phyloP scores from a whole-genome alignment of 1,140 invertebrate genomes.

The Camponotus vicinus region DNA sequence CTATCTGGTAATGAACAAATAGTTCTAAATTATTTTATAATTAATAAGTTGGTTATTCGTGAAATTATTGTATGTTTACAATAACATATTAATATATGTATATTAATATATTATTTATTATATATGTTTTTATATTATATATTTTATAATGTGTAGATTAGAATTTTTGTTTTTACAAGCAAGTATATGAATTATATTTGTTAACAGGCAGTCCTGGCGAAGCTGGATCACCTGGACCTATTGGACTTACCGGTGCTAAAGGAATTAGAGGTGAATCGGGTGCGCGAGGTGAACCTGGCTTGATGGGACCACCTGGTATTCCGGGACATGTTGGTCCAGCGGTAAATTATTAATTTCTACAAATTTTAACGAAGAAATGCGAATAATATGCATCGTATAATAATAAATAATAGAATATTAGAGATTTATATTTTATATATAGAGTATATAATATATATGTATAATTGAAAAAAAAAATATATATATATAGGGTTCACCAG shows the following conservation, averaged over 20 bases:
- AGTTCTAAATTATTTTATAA: not conserved
- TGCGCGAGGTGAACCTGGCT: conserved; percentile 90
- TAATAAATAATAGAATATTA: not conserved
- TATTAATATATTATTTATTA: conserved; percentile 10
- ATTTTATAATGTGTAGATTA: not conserved
- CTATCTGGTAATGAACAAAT: conserved; percentile 84
- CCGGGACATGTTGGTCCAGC: conserved; percentile 70
- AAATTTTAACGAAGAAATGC: not conserved
- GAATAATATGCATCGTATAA: not conserved
- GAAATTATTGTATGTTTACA: not conserved
- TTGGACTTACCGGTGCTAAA: conserved; percentile 90
- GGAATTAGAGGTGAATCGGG: conserved; percentile 92
- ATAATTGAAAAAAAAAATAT: too few relatives aligned
- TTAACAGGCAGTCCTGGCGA: conserved; percentile 87
- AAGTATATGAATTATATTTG: not conserved
- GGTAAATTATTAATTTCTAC: conserved; percentile 55
- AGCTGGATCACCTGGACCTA: conserved; percentile 89
- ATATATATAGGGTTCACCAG: conserved; percentile 87
- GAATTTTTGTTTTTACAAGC: not conserved
- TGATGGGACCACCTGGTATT: conserved; percentile 84
- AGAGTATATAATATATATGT: not conserved
- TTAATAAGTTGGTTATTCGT: not conserved
- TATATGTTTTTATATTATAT: not conserved
- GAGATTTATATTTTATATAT: not conserved
- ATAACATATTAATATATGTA: not conserved